Evolutionary conservation across 1,140 invertebrate genomes (phyloP).

Genomic region (Apis florea): DNA sequence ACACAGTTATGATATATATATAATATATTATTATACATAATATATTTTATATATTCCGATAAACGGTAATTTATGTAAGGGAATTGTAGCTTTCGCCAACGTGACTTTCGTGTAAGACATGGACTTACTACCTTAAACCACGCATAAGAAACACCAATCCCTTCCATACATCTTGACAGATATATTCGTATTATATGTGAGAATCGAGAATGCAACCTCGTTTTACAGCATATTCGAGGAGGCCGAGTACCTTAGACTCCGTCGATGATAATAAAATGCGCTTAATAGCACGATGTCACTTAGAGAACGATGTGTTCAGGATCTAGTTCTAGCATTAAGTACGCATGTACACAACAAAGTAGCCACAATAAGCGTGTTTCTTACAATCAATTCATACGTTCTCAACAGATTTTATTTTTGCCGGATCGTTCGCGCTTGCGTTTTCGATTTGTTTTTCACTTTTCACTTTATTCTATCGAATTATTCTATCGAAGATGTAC

Average conservation of each 20-base stretch:
- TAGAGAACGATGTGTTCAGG: slow-evolving; percentile 66
- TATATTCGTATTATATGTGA: not conserved
- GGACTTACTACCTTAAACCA: not conserved
- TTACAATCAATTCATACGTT: slow-evolving; percentile 12
- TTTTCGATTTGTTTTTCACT: not conserved
- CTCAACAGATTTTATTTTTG: not conserved
- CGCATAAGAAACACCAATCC: not conserved
- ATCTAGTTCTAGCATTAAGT: slow-evolving; percentile 63
- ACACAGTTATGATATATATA: slow-evolving; percentile 29
- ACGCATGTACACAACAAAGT: slow-evolving; percentile 41
- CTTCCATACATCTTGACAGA: not conserved
- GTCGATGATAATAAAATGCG: slow-evolving; percentile 63
- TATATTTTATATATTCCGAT: slow-evolving; percentile 43
- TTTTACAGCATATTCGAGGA: slow-evolving; percentile 17
- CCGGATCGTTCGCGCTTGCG: not conserved
- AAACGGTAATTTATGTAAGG: not conserved
- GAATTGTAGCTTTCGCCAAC: slow-evolving; percentile 28
- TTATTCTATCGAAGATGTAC: not conserved
- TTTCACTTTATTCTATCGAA: not conserved
- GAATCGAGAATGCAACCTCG: slow-evolving; percentile 2
- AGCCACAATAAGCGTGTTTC: slow-evolving; percentile 28
- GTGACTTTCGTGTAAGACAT: slow-evolving; percentile 12
- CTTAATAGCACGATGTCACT: slow-evolving; percentile 54
- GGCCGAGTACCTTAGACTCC: slow-evolving; percentile 44
- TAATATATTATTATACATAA: slow-evolving; percentile 38